phyloP scores from a whole-genome alignment of 1,140 invertebrate genomes.

The Apis laboriosa region DNA sequence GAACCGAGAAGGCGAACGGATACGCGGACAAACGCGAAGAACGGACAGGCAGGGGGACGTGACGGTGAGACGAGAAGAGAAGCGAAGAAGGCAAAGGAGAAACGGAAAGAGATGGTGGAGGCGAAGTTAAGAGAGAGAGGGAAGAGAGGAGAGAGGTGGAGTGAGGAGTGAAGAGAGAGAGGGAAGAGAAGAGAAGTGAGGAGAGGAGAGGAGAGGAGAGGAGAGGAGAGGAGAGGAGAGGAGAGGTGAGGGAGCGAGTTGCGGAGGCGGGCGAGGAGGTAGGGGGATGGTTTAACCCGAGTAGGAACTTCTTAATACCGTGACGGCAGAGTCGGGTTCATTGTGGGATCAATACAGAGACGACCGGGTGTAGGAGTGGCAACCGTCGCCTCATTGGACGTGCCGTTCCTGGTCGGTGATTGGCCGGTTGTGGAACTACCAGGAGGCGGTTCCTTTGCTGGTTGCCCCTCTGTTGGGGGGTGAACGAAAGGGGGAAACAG shows the following conservation, averaged over 20 bases:
- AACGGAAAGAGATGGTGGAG: slow-evolving; percentile 29
- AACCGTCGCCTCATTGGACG: slow-evolving; percentile 76
- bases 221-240: too few relatives aligned
- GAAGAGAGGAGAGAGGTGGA: background rate
- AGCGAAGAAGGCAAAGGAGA: slow-evolving; percentile 5
- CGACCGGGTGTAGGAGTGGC: slow-evolving; percentile 77
- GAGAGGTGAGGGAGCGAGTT: background rate
- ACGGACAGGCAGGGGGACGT: slow-evolving; percentile 16
- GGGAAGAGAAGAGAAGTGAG: background rate
- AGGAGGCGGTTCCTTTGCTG: slow-evolving; percentile 74
- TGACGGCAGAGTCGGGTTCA: slow-evolving; percentile 73
- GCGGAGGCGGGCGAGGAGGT: slow-evolving; percentile 24
- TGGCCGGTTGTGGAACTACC: slow-evolving; percentile 74
- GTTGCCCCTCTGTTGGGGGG: slow-evolving; percentile 50
- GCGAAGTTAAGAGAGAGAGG: background rate
- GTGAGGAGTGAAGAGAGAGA: background rate
- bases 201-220: background rate
- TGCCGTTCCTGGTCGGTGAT: slow-evolving; percentile 65
- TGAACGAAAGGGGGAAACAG: slow-evolving; percentile 56
- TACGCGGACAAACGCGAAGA: slow-evolving; percentile 33
- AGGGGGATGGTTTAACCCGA: slow-evolving; percentile 71
- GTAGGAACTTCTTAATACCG: slow-evolving; percentile 79
- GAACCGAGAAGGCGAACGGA: slow-evolving; percentile 25
- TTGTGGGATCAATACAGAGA: slow-evolving; percentile 80
- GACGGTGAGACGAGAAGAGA: slow-evolving; percentile 30